Evolutionary conservation across 2,888 invertebrate genomes (phyloP).

Genomic region (Eupithecia pulchellata): DNA sequence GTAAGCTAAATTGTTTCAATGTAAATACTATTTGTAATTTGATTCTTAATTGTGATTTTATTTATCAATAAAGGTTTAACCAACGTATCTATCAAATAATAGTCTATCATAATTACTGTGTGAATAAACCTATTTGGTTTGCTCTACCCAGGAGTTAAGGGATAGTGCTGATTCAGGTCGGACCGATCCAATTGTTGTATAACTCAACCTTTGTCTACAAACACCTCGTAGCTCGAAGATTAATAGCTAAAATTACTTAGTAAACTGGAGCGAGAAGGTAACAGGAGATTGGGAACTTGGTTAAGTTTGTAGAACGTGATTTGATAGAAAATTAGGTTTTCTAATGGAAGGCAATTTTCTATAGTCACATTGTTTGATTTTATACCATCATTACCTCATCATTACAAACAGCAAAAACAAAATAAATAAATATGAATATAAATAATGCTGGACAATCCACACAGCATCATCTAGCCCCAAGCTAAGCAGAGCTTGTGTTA

Average conservation of each 20-base stretch:
- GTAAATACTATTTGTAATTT: no score
- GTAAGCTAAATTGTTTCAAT: no score
- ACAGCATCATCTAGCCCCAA: no score
- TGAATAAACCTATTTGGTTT: neutral
- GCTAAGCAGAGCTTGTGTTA: no score
- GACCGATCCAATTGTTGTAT: slow-evolving; percentile 22
- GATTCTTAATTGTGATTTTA: no score
- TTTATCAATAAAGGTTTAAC: no score
- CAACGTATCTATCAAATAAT: neutral
- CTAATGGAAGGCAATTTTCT: neutral
- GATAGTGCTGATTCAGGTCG: slow-evolving; percentile 6
- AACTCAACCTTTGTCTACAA: slow-evolving; percentile 25
- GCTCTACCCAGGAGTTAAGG: neutral
- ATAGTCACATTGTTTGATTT: no score
- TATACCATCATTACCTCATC: no score
- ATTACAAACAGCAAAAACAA: no score
- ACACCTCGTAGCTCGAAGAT: slow-evolving; percentile 19
- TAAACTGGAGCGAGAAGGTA: neutral
- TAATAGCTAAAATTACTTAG: slow-evolving; percentile 14
- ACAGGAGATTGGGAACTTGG: neutral
- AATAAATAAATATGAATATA: no score
- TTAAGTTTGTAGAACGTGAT: slow-evolving; percentile 5
- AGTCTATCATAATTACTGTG: neutral
- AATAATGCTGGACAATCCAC: no score
- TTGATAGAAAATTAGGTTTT: neutral